Evolutionary conservation across 2,888 invertebrate species (phyloP).

Genomic region (Tigriopus californicus): DNA sequence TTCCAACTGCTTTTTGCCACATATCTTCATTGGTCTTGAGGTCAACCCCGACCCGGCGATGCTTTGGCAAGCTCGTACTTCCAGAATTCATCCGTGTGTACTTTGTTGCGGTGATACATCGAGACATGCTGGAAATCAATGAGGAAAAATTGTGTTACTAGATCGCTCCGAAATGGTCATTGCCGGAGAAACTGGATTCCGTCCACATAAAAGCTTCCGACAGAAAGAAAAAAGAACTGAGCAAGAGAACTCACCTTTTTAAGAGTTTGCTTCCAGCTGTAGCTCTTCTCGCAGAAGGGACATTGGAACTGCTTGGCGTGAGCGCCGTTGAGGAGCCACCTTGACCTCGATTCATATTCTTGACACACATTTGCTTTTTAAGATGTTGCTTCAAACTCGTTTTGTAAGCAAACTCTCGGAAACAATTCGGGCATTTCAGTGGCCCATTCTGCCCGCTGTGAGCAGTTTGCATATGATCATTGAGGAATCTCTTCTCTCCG

Average conservation of each 20-base stretch:
- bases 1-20: slow-evolving; percentile 15
- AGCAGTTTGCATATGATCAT: slow-evolving; percentile 15
- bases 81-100: slow-evolving; percentile 16
- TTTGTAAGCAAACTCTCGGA: slow-evolving; percentile 16
- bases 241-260: slow-evolving; percentile 9
- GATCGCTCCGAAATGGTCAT: too few relatives aligned
- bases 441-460: slow-evolving; percentile 14
- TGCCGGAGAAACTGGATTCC: too few relatives aligned
- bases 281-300: slow-evolving; percentile 15
- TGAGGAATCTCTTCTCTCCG: slow-evolving; percentile 15
- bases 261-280: slow-evolving; percentile 16
- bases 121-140: slow-evolving; percentile 11
- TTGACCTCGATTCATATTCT: slow-evolving; percentile 4
- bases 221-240: not conserved
- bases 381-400: slow-evolving; percentile 15
- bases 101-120: slow-evolving; percentile 16
- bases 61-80: slow-evolving; percentile 14
- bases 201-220: too few relatives aligned
- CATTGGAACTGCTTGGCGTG: slow-evolving; percentile 12
- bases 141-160: too few relatives aligned
- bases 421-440: slow-evolving; percentile 16
- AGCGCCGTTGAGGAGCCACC: not conserved
- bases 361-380: slow-evolving; percentile 15
- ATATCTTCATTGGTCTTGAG: slow-evolving; percentile 12
- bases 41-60: slow-evolving; percentile 8